These are phyloP conservation scores for Ceryle rudis DNA, from an alignment of 2,797 vertebrate species.

Conservation along the genomic window DNA sequence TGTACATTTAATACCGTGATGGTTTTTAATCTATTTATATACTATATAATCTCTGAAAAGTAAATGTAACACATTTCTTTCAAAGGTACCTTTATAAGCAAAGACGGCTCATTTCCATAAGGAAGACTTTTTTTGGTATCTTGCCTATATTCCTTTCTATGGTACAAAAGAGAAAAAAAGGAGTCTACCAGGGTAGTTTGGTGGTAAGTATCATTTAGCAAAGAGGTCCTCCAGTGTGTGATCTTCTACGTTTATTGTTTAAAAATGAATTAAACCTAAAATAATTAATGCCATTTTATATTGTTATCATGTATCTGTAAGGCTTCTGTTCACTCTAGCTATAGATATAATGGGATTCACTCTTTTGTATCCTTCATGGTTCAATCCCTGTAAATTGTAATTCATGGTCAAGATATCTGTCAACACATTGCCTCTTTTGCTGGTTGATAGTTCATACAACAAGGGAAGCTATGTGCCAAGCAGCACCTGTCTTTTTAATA, in stretches of 20 bases:
- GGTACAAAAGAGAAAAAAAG: neutral
- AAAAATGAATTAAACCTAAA: neutral
- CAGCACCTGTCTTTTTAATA: slow-evolving; percentile 58
- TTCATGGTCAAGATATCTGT: slow-evolving; percentile 2
- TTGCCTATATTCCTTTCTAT: neutral
- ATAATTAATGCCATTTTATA: neutral
- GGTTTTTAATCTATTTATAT: neutral
- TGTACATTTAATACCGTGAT: neutral
- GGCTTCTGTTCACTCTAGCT: neutral
- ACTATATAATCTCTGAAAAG: neutral
- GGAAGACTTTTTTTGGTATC: neutral
- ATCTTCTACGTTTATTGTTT: neutral
- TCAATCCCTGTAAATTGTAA: slow-evolving; percentile 28
- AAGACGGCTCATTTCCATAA: neutral
- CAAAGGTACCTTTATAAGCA: neutral
- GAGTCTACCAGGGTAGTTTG: neutral
- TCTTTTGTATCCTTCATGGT: neutral
- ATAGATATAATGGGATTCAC: neutral
- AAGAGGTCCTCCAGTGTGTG: neutral
- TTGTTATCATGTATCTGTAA: neutral
- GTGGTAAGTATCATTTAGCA: neutral
- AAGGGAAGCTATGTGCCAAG: slow-evolving; percentile 12
- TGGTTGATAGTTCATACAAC: slow-evolving; percentile 10
- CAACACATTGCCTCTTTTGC: slow-evolving; percentile 20
- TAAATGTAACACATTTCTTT: neutral